Conservation (phyloP, 2,113 vertebrate genomes). For the Potamarius usumacintae region DNA sequence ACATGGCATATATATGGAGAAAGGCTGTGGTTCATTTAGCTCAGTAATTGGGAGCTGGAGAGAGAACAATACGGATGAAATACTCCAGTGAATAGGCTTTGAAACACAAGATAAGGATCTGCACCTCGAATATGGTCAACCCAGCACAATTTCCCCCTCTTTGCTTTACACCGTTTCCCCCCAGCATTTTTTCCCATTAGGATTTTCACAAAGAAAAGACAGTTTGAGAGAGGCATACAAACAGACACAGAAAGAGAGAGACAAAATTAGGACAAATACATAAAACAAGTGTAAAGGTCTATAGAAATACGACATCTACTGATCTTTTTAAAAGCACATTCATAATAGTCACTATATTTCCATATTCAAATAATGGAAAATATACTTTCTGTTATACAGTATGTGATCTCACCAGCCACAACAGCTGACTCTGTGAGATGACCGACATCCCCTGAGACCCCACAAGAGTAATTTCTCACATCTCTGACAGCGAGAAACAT, state of each 20-base stretch:
- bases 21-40: constrained; percentile 69
- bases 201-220: constrained; percentile 29
- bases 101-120: constrained; percentile 67
- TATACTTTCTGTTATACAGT: background rate
- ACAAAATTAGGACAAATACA: background rate
- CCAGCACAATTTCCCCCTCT: constrained; percentile 53
- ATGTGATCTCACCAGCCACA: background rate
- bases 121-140: constrained; percentile 51
- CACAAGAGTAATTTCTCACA: constrained; percentile 53
- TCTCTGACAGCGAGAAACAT: constrained; percentile 48
- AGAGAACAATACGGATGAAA: constrained; percentile 57
- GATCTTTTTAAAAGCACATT: background rate
- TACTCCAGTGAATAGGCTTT: constrained; percentile 60
- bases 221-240: background rate
- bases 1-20: constrained; percentile 64
- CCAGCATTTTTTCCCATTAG: constrained; percentile 4
- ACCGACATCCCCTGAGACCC: constrained; percentile 25
- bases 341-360: background rate
- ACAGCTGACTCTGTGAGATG: background rate
- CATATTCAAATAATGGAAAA: constrained; percentile 1
- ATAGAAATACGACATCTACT: background rate
- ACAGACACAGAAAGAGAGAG: background rate
- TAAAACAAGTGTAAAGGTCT: background rate
- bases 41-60: constrained; percentile 63
- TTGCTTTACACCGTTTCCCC: constrained; percentile 54